Evolutionary conservation across 2,797 vertebrate genomes (phyloP).

Genomic region (Microchirus variegatus): DNA sequence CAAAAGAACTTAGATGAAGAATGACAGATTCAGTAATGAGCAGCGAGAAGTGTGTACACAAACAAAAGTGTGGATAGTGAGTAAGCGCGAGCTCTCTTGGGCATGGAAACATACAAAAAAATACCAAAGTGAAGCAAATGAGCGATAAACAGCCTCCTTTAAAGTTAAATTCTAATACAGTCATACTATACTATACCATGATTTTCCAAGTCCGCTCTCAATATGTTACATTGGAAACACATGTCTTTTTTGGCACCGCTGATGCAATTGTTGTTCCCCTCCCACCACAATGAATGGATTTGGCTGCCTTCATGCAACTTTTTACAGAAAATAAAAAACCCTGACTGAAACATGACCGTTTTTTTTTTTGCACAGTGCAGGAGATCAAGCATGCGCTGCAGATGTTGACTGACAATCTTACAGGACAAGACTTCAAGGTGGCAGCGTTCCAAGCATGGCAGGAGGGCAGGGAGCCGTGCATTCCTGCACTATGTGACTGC

Average conservation of each 20-base stretch:
- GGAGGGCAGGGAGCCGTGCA: background rate
- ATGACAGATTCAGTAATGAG: background rate
- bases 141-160: too few relatives aligned
- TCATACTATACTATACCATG: too few relatives aligned
- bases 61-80: too few relatives aligned
- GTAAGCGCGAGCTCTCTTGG: too few relatives aligned
- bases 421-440: background rate
- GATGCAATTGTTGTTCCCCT: too few relatives aligned
- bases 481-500: background rate
- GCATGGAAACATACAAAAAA: too few relatives aligned
- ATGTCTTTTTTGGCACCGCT: too few relatives aligned
- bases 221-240: too few relatives aligned
- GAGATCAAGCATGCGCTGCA: background rate
- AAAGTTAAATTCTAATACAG: too few relatives aligned
- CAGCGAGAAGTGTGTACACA: too few relatives aligned
- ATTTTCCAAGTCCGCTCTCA: too few relatives aligned
- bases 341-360: background rate
- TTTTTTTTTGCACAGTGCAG: background rate
- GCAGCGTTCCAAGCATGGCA: background rate
- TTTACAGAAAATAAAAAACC: background rate
- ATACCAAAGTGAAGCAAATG: too few relatives aligned
- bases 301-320: background rate
- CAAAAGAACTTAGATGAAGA: constrained; percentile 3
- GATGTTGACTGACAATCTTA: background rate
- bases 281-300: background rate